Base-by-base conservation (phyloP, 2,797 vertebrate genomes). In the Etheostoma perlongum region DNA sequence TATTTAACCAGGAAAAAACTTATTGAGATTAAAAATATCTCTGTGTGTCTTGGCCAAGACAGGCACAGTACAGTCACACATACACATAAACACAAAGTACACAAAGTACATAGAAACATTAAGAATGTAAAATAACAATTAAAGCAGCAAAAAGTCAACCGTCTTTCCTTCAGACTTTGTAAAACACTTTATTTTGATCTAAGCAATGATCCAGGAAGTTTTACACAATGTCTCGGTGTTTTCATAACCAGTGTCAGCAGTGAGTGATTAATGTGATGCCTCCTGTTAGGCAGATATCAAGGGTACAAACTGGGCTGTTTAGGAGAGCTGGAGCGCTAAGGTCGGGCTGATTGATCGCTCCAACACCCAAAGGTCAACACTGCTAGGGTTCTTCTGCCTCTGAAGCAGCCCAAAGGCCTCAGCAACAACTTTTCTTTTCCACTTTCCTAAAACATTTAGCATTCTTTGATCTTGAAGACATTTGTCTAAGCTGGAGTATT, bases 281-380 rank as follows among this genome's bases (percentile, higher is more conserved):
- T 86, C 69, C 71, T 74, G 73, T 90, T 82, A 79, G 74, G 80
- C 82, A 74, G 77, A 83, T 81, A 81, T 78, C 83, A 87, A 85
- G 89, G 90, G 62, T 71, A 70, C 61, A 52, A 69, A 36, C 85
- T 18, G 64, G 51, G 58, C 33, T 62, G 75, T 66, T 82, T 70
- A 36, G 74, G 61, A 23, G 61, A 25, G 36, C 9, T 36, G 33
- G 33, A 36, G 74, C 19, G 1, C 59, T 59, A 81, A 83, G 78
- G 86, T 91, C 85, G 64, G 30, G 19, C 72, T 91, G 91, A 95
- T 89, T 70, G 88, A 94, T 92, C 2, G 19, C 79, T 48, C 71
- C 10, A 64, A 87, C 87, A 77, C 53, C 72, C 85, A 91, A 87
- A 92, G 88, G 88, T 85, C 79, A 79, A 36, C 42, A 1, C 69